phyloP scores from a whole-genome alignment of 2,113 vertebrate species.

The Trogon surrucura region DNA sequence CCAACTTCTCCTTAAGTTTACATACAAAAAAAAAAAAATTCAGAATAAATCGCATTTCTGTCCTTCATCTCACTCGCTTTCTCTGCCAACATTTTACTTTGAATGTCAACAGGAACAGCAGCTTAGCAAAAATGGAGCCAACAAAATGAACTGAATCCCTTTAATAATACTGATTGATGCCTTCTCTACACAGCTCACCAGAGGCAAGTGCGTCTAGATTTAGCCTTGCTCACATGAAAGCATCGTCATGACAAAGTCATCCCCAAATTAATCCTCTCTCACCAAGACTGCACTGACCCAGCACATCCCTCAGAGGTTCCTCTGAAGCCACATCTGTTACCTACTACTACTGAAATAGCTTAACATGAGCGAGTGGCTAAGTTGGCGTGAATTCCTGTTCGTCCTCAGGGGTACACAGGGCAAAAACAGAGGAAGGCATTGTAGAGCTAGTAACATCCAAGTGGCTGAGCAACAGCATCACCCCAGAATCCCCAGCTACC shows the following conservation, averaged over 20 bases:
- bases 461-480: not conserved
- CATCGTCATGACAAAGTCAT: constrained; percentile 49
- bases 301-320: constrained; percentile 14
- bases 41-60: constrained; percentile 31
- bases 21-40: not conserved
- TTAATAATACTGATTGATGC: constrained; percentile 44
- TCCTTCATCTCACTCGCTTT: constrained; percentile 5
- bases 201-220: constrained; percentile 27
- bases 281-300: not conserved
- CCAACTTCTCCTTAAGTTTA: not conserved
- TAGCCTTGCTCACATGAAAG: constrained; percentile 45
- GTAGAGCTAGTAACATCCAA: not conserved
- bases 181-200: not conserved
- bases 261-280: constrained; percentile 21
- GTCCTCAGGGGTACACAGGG: not conserved
- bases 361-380: not conserved
- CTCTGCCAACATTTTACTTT: constrained; percentile 40
- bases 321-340: constrained; percentile 32
- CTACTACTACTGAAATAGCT: constrained; percentile 17
- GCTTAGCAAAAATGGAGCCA: not conserved
- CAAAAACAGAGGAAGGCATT: not conserved
- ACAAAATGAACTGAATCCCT: constrained; percentile 22
- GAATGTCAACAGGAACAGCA: constrained; percentile 39
- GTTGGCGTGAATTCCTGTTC: not conserved
- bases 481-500: not conserved